These are phyloP conservation scores for Australoheros facetus DNA, from an alignment of 2,797 vertebrate genomes.

Conservation along the genomic window DNA sequence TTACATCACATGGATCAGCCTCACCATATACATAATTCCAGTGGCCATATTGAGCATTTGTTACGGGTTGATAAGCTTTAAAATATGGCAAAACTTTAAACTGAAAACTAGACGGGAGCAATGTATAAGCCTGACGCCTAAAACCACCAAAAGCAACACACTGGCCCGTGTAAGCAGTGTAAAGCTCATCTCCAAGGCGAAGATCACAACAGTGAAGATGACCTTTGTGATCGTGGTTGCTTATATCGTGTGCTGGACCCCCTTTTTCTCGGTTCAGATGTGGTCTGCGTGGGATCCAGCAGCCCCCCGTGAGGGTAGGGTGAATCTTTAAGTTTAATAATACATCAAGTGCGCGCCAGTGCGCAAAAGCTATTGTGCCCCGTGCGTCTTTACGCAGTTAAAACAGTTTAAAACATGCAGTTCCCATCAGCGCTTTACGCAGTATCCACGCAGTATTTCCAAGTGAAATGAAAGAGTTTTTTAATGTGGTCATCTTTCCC, in stretches of 20 bases:
- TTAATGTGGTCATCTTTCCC: neutral
- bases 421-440: neutral
- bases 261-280: constrained; percentile 96
- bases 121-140: constrained; percentile 75
- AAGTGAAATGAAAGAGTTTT: neutral
- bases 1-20: constrained; percentile 94
- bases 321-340: constrained; percentile 5
- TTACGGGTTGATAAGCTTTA: constrained; percentile 93
- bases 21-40: constrained; percentile 90
- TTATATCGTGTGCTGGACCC: constrained; percentile 93
- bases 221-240: constrained; percentile 94
- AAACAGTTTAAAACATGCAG: neutral
- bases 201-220: constrained; percentile 95
- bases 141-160: constrained; percentile 63
- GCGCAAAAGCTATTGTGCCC: neutral
- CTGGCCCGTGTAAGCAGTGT: constrained; percentile 92
- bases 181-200: constrained; percentile 92
- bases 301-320: constrained; percentile 90
- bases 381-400: neutral
- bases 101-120: constrained; percentile 85
- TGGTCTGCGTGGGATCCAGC: constrained; percentile 93
- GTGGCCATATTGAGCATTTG: constrained; percentile 89
- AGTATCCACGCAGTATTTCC: no score
- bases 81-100: constrained; percentile 94
- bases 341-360: neutral